Conservation (phyloP, 1,140 invertebrate genomes). For the Drosophila pectinifera region DNA sequence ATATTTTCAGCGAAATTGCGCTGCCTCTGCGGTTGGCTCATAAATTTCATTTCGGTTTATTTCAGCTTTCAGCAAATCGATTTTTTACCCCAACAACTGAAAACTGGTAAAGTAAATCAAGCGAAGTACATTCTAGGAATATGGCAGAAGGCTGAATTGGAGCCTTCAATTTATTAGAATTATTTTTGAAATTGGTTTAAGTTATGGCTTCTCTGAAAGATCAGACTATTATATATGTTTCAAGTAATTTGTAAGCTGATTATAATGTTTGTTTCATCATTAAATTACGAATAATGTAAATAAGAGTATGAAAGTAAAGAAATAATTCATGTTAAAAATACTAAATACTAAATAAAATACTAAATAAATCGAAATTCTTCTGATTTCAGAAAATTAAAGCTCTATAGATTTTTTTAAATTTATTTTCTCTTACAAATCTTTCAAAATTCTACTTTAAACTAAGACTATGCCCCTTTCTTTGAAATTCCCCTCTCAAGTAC, state of each 20-base stretch:
- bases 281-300: neutral
- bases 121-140: slow-evolving; percentile 21
- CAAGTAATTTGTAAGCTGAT: too few relatives aligned
- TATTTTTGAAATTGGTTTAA: neutral
- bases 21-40: slow-evolving; percentile 29
- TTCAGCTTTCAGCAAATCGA: slow-evolving; percentile 58
- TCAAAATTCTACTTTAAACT: neutral
- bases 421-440: too few relatives aligned
- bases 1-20: slow-evolving; percentile 37
- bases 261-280: too few relatives aligned
- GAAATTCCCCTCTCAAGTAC: neutral
- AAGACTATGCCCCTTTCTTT: neutral
- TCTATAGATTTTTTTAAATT: too few relatives aligned
- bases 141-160: neutral
- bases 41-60: slow-evolving; percentile 51
- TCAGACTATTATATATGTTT: too few relatives aligned
- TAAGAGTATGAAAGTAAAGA: too few relatives aligned
- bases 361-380: too few relatives aligned
- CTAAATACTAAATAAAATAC: too few relatives aligned
- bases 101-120: slow-evolving; percentile 24
- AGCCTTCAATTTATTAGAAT: slow-evolving; percentile 1
- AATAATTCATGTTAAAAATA: too few relatives aligned
- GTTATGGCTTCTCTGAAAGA: neutral
- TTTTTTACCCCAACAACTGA: slow-evolving; percentile 36
- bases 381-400: too few relatives aligned